phyloP scores from a whole-genome alignment of 1,140 invertebrate genomes.

The Lutraria rhynchaena region DNA sequence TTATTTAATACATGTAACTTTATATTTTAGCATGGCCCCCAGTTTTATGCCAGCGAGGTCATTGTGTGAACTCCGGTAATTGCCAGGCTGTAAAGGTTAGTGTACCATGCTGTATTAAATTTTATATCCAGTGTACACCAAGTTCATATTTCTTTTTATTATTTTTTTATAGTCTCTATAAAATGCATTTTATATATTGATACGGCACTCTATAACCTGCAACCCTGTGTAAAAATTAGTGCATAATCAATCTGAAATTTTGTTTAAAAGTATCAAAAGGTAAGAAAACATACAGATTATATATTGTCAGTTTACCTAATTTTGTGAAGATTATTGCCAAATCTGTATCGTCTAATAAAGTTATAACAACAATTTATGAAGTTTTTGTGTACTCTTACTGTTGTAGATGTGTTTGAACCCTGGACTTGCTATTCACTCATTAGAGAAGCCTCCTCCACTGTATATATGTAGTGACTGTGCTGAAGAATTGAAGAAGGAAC shows the following conservation, averaged over 20 bases:
- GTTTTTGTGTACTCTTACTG: conserved; percentile 32
- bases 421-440: conserved; percentile 85
- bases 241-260: no score
- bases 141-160: conserved; percentile 19
- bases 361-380: neutral
- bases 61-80: conserved; percentile 91
- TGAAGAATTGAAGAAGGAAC: conserved; percentile 90
- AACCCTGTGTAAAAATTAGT: no score
- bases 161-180: no score
- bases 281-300: no score
- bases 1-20: no score
- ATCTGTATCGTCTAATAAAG: neutral
- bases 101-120: no score
- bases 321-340: no score
- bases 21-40: conserved; percentile 81
- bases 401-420: conserved; percentile 84
- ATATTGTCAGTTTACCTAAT: no score
- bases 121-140: neutral
- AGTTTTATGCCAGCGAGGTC: conserved; percentile 90
- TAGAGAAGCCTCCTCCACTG: conserved; percentile 94
- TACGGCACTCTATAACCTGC: no score
- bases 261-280: no score
- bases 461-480: conserved; percentile 98
- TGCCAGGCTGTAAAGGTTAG: conserved; percentile 92
- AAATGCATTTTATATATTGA: no score